A percentile compares a stretch with the other conserved stretches of the same genome.
Evolutionary conservation across 2,113 vertebrate genomes (phyloP).

Genomic region (Muscicapa adusta): DNA sequence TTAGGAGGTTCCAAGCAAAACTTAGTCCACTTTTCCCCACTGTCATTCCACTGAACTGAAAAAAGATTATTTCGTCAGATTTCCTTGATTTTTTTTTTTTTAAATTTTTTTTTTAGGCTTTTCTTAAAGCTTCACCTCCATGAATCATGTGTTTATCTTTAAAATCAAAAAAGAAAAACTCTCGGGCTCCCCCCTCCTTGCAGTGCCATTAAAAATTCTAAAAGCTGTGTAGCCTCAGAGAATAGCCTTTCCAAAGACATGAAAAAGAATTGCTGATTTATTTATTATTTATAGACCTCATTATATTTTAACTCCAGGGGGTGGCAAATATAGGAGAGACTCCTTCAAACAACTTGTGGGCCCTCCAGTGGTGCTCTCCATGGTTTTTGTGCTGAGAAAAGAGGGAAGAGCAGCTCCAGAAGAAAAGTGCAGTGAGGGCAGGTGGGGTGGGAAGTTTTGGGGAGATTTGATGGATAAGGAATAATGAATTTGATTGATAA

Average conservation of each 20-base stretch:
- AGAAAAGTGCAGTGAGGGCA: background rate
- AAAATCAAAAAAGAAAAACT: conserved; percentile 24
- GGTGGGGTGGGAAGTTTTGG: fast-evolving
- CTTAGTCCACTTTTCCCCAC: background rate
- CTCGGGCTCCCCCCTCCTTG: background rate
- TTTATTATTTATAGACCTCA: conserved; percentile 55
- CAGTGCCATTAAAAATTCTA: conserved; percentile 38
- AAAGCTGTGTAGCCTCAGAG: conserved; percentile 26
- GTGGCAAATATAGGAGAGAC: background rate
- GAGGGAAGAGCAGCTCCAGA: background rate
- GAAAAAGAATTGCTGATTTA: conserved; percentile 56
- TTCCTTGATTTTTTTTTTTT: background rate
- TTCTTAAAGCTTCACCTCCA: background rate
- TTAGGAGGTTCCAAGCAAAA: background rate
- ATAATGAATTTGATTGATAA: fast-evolving
- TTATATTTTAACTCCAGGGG: conserved; percentile 58
- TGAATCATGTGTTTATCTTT: background rate
- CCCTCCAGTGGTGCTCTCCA: conserved; percentile 18
- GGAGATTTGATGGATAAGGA: background rate
- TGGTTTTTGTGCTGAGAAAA: background rate
- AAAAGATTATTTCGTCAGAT: background rate
- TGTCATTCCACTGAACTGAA: background rate
- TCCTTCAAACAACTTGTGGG: conserved; percentile 36
- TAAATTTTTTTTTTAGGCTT: background rate
- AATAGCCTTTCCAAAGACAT: conserved; percentile 43